Evolutionary conservation across 2,797 vertebrate species (phyloP).

Genomic region (Sebastes glaucus): DNA sequence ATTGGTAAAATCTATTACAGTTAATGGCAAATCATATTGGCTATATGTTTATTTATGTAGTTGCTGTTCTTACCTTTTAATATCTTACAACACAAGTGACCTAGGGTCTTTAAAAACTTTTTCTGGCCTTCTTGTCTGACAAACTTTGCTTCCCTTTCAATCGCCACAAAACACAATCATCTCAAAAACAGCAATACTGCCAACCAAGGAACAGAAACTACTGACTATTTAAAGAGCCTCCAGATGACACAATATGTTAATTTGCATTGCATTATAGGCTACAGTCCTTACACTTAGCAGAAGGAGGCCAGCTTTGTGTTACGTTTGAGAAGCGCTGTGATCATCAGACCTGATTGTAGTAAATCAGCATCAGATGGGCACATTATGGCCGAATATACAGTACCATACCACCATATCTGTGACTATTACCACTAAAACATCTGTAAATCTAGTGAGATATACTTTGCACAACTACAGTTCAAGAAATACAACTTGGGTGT

Average conservation of each 20-base stretch:
- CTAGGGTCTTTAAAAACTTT: neutral
- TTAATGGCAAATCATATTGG: neutral
- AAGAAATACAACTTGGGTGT: neutral
- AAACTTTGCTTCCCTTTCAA: neutral
- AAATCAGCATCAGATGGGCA: constrained; percentile 3
- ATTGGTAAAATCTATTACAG: neutral
- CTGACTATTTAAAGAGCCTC: neutral
- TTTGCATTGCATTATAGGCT: neutral
- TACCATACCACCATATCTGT: neutral
- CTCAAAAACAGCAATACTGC: neutral
- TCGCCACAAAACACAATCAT: neutral
- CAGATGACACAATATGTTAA: constrained; percentile 12
- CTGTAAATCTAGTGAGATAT: neutral
- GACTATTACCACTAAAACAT: neutral
- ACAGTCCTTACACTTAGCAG: neutral
- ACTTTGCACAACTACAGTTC: neutral
- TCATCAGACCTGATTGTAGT: neutral
- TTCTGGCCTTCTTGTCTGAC: neutral
- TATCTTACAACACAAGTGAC: neutral
- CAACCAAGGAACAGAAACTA: neutral
- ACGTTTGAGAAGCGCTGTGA: neutral
- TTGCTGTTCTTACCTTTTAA: neutral
- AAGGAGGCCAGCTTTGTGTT: constrained; percentile 3
- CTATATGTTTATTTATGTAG: too few relatives aligned
- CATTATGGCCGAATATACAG: neutral